Conservation (phyloP, 2,888 invertebrate genomes). For the Adelphocoris suturalis region DNA sequence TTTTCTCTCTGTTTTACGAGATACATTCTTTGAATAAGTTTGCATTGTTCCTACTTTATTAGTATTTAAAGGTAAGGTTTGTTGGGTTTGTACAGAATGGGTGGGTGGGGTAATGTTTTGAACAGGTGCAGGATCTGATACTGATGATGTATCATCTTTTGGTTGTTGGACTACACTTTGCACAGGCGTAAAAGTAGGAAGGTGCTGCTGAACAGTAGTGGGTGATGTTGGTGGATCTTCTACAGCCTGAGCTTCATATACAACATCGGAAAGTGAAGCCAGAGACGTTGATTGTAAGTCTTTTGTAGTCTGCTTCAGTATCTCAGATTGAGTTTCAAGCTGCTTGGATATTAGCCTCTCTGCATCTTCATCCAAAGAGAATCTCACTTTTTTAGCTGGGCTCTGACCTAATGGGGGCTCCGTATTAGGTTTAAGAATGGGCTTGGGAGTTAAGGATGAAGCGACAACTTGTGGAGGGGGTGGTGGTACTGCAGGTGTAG, state of each 20-base stretch:
- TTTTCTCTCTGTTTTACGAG: conserved; percentile 45
- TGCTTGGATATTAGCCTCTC: conserved; percentile 80
- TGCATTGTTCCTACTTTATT: conserved; percentile 25
- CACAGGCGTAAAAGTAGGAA: not conserved
- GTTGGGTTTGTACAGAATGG: not conserved
- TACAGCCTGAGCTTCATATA: conserved; percentile 6
- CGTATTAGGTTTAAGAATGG: conserved; percentile 77
- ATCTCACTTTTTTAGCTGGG: conserved; percentile 80
- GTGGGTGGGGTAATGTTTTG: not conserved
- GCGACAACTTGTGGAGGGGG: not conserved
- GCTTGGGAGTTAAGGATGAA: conserved; percentile 71
- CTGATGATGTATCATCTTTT: not conserved
- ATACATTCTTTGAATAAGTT: conserved; percentile 33
- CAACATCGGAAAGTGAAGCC: conserved; percentile 69
- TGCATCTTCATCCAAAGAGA: conserved; percentile 82
- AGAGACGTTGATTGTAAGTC: not conserved
- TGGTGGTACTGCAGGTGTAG: not conserved
- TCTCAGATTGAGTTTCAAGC: conserved; percentile 4
- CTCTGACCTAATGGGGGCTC: conserved; percentile 72
- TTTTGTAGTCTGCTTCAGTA: conserved; percentile 12
- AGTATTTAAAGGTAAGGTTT: not conserved
- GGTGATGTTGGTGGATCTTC: not conserved
- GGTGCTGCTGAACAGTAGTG: not conserved
- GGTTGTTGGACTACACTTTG: not conserved
- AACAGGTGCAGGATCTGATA: not conserved